phyloP scores from a whole-genome alignment of 2,113 vertebrate species.

The Apteryx mantelli region DNA sequence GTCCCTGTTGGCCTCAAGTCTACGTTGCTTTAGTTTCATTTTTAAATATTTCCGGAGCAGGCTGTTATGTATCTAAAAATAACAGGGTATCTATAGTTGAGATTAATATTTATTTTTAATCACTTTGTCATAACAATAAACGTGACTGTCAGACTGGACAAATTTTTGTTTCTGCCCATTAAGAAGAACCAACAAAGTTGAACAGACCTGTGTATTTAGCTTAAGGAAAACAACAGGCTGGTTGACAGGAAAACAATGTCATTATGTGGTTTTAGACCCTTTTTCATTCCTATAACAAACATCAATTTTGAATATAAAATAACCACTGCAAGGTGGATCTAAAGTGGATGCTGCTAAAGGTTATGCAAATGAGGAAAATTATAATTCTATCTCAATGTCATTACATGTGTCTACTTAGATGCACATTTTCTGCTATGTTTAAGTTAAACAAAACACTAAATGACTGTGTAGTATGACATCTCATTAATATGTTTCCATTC shows the following conservation, averaged over 20 bases:
- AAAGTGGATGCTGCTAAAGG: slow-evolving; percentile 74
- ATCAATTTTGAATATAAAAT: slow-evolving; percentile 55
- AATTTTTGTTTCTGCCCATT: not conserved
- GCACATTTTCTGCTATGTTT: slow-evolving; percentile 86
- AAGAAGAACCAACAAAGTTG: not conserved
- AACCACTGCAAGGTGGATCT: slow-evolving; percentile 73
- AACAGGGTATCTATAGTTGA: fast-evolving
- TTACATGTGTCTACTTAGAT: slow-evolving; percentile 81
- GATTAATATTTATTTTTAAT: not conserved
- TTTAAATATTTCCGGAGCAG: not conserved
- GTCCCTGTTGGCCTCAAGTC: not conserved
- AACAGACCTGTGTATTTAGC: fast-evolving
- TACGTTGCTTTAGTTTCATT: not conserved
- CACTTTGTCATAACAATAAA: not conserved
- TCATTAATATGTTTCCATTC: slow-evolving; percentile 88
- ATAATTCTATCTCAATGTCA: slow-evolving; percentile 81
- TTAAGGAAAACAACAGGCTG: not conserved
- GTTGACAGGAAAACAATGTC: not conserved
- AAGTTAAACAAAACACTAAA: slow-evolving; percentile 88
- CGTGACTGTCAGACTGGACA: not conserved
- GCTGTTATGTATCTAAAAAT: not conserved
- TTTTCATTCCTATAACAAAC: not conserved
- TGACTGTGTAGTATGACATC: slow-evolving; percentile 84
- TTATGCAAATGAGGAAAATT: slow-evolving; percentile 80
- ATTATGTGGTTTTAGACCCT: not conserved